Percentiles rank a stretch among this genome's conserved stretches.
phyloP scores from a whole-genome alignment of 2,888 invertebrate species.

The Slavum lentiscoides region DNA sequence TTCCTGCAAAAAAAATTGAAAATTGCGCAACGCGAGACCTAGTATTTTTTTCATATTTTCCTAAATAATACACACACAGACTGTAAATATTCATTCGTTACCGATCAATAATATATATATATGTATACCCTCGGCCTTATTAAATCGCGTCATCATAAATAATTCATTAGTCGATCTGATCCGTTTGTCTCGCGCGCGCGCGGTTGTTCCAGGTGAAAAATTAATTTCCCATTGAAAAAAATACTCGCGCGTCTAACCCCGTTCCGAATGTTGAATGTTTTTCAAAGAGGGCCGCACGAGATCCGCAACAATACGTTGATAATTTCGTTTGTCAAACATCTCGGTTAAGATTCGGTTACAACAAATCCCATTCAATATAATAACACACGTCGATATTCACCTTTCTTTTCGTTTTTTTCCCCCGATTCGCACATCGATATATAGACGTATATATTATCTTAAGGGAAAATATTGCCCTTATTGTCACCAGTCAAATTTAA shows the following conservation, averaged over 20 bases:
- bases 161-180: conserved; percentile 24
- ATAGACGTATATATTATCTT: too few species aligned
- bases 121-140: background rate
- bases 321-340: conserved; percentile 31
- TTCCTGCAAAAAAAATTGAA: too few species aligned
- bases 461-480: too few species aligned
- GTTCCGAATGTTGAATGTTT: background rate
- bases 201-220: conserved; percentile 28
- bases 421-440: too few species aligned
- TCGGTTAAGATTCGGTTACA: background rate
- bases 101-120: too few species aligned
- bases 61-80: too few species aligned
- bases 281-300: conserved; percentile 19
- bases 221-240: conserved; percentile 20
- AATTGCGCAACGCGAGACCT: too few species aligned
- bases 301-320: conserved; percentile 29
- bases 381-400: too few species aligned
- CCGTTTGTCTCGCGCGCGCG: background rate
- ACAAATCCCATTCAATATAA: background rate
- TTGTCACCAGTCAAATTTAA: too few species aligned
- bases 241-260: background rate
- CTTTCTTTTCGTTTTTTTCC: too few species aligned
- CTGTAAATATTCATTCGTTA: too few species aligned
- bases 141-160: conserved; percentile 1
- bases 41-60: too few species aligned